These are phyloP conservation scores for Monopterus albus DNA, from an alignment of 2,113 vertebrate genomes.

Conservation along the genomic window DNA sequence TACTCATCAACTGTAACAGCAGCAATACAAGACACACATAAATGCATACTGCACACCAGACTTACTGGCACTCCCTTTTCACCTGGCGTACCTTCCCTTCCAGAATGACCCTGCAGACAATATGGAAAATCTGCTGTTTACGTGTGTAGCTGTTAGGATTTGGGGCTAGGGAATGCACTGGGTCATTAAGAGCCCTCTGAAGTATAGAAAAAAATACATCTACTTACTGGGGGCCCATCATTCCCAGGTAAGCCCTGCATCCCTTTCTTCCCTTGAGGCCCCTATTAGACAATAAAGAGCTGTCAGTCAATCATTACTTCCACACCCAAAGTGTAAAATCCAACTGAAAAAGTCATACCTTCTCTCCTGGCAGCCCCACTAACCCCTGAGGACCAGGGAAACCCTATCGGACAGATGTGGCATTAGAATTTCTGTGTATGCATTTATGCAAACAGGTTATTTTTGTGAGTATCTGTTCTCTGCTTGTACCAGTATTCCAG, in stretches of 20 bases:
- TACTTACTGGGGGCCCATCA: constrained; percentile 88
- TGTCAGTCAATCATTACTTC: not conserved
- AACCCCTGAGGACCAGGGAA: constrained; percentile 90
- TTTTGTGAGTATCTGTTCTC: constrained; percentile 1
- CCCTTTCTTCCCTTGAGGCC: constrained; percentile 88
- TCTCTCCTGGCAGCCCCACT: constrained; percentile 89
- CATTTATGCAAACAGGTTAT: not conserved
- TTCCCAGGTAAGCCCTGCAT: constrained; percentile 86
- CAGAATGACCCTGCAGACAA: constrained; percentile 87
- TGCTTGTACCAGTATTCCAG: constrained; percentile 85
- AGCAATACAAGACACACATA: not conserved
- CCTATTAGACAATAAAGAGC: constrained; percentile 75
- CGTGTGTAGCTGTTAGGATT: not conserved
- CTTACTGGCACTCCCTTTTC: constrained; percentile 90
- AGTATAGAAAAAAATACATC: not conserved
- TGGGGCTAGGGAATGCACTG: not conserved
- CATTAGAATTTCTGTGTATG: constrained; percentile 2
- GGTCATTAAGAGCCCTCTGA: constrained; percentile 2
- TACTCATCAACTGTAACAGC: not conserved
- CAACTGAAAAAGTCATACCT: constrained; percentile 81
- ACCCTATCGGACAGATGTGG: constrained; percentile 80
- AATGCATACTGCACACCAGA: not conserved
- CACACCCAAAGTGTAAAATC: not conserved
- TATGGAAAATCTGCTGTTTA: not conserved
- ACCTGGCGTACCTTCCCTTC: constrained; percentile 88